Conservation (phyloP, 2,113 vertebrate genomes). For the Mustela nigripes region DNA sequence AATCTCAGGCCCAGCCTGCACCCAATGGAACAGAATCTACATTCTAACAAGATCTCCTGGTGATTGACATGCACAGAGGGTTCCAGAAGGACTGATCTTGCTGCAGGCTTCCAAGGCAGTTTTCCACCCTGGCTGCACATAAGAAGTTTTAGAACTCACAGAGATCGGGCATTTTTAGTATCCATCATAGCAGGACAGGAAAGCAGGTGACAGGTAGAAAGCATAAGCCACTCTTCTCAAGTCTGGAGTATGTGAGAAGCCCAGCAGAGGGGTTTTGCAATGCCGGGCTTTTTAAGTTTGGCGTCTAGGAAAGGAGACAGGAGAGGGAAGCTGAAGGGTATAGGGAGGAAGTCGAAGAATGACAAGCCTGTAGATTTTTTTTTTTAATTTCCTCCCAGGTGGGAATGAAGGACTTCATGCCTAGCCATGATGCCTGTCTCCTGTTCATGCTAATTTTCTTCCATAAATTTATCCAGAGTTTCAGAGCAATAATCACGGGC, state of each 20-base stretch:
- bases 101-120: neutral
- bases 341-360: slow-evolving; percentile 12
- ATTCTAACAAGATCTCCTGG: slow-evolving; percentile 1
- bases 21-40: neutral
- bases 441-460: slow-evolving; percentile 5
- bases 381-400: neutral
- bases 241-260: neutral
- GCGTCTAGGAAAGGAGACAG: neutral
- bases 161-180: neutral
- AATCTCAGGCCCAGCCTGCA: neutral
- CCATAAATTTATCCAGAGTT: slow-evolving; percentile 47
- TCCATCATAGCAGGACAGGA: neutral
- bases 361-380: neutral
- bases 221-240: slow-evolving; percentile 49
- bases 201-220: slow-evolving; percentile 24
- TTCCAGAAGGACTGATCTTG: neutral
- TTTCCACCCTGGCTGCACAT: neutral
- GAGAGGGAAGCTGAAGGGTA: neutral
- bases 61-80: neutral
- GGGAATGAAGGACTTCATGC: neutral
- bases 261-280: slow-evolving; percentile 21
- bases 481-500: neutral
- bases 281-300: slow-evolving; percentile 15
- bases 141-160: neutral
- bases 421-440: slow-evolving; percentile 29